Conservation (phyloP, 2,888 invertebrate species). For the Platynereis dumerilii region DNA sequence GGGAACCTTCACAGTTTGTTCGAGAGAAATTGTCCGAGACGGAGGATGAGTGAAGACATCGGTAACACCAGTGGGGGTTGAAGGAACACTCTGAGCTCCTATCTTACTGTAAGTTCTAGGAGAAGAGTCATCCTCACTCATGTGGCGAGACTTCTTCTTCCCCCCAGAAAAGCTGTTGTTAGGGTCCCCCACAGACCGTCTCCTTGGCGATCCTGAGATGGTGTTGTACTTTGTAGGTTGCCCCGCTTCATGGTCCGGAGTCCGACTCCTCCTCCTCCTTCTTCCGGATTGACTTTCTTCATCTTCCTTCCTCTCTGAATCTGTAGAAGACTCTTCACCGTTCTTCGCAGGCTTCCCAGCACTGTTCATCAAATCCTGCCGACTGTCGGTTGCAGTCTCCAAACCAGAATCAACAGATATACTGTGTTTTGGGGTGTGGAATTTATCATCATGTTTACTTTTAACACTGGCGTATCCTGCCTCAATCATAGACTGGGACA, state of each 20-base stretch:
- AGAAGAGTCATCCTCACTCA: neutral
- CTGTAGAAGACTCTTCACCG: neutral
- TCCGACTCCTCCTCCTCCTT: neutral
- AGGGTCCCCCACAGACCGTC: neutral
- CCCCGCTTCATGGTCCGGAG: too few relatives aligned
- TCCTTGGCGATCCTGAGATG: neutral
- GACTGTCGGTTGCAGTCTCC: slow-evolving; percentile 10
- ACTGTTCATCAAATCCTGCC: neutral
- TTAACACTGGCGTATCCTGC: neutral
- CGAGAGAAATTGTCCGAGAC: slow-evolving; percentile 34
- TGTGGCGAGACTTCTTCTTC: neutral
- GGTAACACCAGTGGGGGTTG: slow-evolving; percentile 11
- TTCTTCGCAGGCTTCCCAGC: neutral
- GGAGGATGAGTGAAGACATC: slow-evolving; percentile 26
- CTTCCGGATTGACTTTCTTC: slow-evolving; percentile 5
- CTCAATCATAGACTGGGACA: slow-evolving; percentile 2
- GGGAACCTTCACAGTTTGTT: slow-evolving; percentile 70
- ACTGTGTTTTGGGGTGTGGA: slow-evolving; percentile 15
- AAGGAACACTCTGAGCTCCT: slow-evolving; percentile 16
- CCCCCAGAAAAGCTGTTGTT: neutral
- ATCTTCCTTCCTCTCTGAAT: neutral
- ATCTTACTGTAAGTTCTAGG: neutral
- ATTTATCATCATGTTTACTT: neutral
- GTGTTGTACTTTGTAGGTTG: slow-evolving; percentile 1
- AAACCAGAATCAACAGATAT: slow-evolving; percentile 27